A percentile compares a stretch with the other conserved stretches of the same genome.
phyloP scores from a whole-genome alignment of 64 coral and sea anemone species.

The Acropora tenuis region DNA sequence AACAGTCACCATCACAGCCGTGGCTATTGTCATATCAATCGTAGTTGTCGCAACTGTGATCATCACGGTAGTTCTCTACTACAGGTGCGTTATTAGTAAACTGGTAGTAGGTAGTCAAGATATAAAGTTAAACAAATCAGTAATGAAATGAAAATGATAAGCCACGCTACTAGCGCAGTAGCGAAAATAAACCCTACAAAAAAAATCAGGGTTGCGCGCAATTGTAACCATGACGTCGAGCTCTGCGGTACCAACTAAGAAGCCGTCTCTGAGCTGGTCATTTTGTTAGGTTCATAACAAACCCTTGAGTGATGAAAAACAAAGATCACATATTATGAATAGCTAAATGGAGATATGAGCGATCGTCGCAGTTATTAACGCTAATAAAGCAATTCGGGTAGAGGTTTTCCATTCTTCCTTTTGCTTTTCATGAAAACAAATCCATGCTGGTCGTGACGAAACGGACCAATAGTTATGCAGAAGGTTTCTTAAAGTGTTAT shows the following conservation, averaged over 20 bases:
- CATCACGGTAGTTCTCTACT: conserved; percentile 3
- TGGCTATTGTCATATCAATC: not conserved
- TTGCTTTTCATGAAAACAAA: too few species aligned
- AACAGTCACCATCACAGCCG: not conserved
- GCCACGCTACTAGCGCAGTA: not conserved
- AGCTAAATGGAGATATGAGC: not conserved
- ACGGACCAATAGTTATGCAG: too few species aligned
- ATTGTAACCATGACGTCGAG: not conserved
- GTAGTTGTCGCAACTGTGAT: not conserved
- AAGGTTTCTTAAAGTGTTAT: too few species aligned
- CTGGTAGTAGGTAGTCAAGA: not conserved
- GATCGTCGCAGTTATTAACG: not conserved
- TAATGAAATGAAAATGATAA: not conserved
- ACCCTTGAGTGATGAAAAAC: not conserved
- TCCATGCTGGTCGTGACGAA: too few species aligned
- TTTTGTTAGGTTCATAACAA: not conserved
- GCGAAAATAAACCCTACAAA: not conserved
- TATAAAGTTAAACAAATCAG: not conserved
- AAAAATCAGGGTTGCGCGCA: not conserved
- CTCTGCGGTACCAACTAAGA: not conserved
- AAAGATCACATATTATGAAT: not conserved
- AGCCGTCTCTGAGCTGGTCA: not conserved
- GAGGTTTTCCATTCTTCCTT: too few species aligned
- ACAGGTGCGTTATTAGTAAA: not conserved
- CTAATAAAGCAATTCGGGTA: too few species aligned